A percentile compares a stretch with the other conserved stretches of the same genome.
phyloP scores from a whole-genome alignment of 2,797 vertebrate genomes.

The Sebastes cheni region DNA sequence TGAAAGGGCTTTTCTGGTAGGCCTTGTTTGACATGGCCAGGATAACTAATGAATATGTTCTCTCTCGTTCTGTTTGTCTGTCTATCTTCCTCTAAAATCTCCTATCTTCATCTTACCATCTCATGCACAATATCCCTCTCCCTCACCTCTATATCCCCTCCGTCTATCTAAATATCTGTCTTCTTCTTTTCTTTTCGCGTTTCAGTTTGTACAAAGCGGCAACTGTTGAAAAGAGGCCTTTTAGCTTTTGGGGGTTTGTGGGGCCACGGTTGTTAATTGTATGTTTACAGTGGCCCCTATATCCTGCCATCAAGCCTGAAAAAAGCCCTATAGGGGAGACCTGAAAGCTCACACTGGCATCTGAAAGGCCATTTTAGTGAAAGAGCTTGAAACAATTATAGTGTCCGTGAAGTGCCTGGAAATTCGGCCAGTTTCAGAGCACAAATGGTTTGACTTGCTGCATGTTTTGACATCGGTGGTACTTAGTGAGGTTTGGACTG shows the following conservation, averaged over 20 bases:
- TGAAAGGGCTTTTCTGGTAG: constrained; percentile 72
- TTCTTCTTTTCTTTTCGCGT: constrained; percentile 12
- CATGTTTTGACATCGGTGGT: constrained; percentile 47
- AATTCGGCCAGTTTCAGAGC: constrained; percentile 19
- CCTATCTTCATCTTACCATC: constrained; percentile 39
- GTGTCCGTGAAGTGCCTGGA: constrained; percentile 39
- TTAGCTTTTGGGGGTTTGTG: constrained; percentile 33
- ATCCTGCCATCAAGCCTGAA: constrained; percentile 64
- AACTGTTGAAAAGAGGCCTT: constrained; percentile 62
- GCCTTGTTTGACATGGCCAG: constrained; percentile 75
- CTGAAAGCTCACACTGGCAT: constrained; percentile 42
- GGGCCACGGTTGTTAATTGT: constrained; percentile 70
- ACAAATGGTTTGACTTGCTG: constrained; percentile 15
- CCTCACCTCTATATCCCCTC: neutral
- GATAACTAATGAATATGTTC: constrained; percentile 74
- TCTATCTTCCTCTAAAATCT: constrained; percentile 39
- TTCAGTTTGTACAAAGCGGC: constrained; percentile 52
- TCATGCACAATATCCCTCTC: constrained; percentile 37
- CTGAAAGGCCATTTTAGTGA: constrained; percentile 44
- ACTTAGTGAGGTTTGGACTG: constrained; percentile 3
- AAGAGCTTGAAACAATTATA: constrained; percentile 62
- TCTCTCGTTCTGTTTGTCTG: constrained; percentile 24
- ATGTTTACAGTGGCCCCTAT: constrained; percentile 73
- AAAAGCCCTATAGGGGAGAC: constrained; percentile 50
- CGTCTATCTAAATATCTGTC: constrained; percentile 16